Base-by-base conservation (phyloP, 2,888 invertebrate genomes). In the Bombyx huttoni region DNA sequence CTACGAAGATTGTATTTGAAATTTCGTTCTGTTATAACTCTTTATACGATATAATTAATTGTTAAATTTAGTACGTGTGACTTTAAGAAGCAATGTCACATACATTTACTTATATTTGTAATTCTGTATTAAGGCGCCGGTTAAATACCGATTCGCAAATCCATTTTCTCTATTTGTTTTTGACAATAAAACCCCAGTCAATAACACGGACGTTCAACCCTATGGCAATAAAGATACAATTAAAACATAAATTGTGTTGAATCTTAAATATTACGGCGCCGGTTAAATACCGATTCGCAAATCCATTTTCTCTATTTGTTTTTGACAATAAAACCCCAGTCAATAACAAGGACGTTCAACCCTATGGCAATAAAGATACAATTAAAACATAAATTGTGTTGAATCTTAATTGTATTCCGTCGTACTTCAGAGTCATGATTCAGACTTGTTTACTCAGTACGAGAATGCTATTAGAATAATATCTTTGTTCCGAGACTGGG, bases 361-460 rank as follows among this genome's bases (percentile, higher is more conserved):
- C 12, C 6, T 40, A 40, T 40, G 12, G 40, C 40, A 40, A 2
- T 40, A 40, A 40, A 40, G 40, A 40, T 40, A 6, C 8, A 40
- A 40, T 40, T 40, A 40, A 10, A 40, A 40, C 40, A 40, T 40
- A 40, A 40, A 40, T 40, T 12, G 40, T 40, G 40, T 40, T 40
- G 40, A 40, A 24, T 24, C 24, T 24, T 24, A 24, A 48, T 48
- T 48, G 13, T 13, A 51, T 46, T 33, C 10, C 48, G 40, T 48
- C 48, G 40, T 49, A 35, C 45, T 47, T 52, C 49, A 49, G 35
- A 33, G 40, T 40, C 13, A 47, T 51, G 50, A 51, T 47, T 51
- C 52, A 55, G 9, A 10, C 47, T 58, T 70, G 70, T 73, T 73
- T 68, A 69, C 63, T 59, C 65, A 59, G 61, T 63, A 61, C 63